phyloP scores from a whole-genome alignment of 2,888 invertebrate genomes.

The Drosophila dives region DNA sequence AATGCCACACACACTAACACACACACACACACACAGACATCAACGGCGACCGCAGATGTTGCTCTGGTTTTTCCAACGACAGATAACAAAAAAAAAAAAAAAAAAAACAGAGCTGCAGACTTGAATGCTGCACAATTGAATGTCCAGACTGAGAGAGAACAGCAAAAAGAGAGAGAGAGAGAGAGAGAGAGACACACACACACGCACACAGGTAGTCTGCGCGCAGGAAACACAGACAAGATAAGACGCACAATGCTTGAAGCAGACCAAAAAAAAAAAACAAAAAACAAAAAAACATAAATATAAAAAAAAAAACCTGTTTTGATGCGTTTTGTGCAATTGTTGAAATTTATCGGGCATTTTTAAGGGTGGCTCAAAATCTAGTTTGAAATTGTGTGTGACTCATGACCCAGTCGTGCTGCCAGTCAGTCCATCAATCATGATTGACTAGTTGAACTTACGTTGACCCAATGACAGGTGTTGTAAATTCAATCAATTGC shows the following conservation, averaged over 20 bases:
- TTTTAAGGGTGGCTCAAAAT: conserved; percentile 44
- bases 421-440: conserved; percentile 14
- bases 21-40: conserved; percentile 5
- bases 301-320: conserved; percentile 48
- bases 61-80: conserved; percentile 55
- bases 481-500: conserved; percentile 1
- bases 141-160: conserved; percentile 34
- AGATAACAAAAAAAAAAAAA: conserved; percentile 8
- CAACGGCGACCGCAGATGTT: conserved; percentile 18
- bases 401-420: conserved; percentile 62
- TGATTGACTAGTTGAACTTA: conserved; percentile 35
- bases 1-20: conserved; percentile 38
- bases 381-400: conserved; percentile 23
- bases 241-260: conserved; percentile 55
- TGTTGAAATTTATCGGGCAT: conserved; percentile 33
- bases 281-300: conserved; percentile 19
- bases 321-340: conserved; percentile 55
- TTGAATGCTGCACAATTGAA: conserved; percentile 43
- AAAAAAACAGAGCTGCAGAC: conserved; percentile 16
- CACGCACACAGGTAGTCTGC: conserved; percentile 25
- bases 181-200: conserved; percentile 1
- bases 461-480: conserved; percentile 45
- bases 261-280: conserved; percentile 15
- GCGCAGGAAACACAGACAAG: conserved; percentile 53
- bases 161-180: conserved; percentile 20